phyloP scores from a whole-genome alignment of 2,113 vertebrate genomes.

The Anguilla japonica region DNA sequence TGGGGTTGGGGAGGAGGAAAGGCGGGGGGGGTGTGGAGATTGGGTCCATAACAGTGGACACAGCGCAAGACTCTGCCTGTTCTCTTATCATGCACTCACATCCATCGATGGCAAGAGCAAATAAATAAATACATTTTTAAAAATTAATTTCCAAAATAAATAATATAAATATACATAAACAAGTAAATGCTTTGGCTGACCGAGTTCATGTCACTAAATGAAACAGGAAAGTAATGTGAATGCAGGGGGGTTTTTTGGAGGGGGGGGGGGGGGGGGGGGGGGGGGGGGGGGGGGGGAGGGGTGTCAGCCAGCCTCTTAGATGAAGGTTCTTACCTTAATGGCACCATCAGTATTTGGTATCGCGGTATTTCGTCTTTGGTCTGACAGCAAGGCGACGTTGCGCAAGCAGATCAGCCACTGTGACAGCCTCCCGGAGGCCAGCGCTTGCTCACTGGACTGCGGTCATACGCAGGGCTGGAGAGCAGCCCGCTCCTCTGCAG shows the following conservation, averaged over 20 bases:
- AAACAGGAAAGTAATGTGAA: neutral
- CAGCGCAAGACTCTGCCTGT: neutral
- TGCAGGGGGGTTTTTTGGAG: neutral
- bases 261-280: too few species aligned
- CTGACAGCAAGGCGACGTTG: neutral
- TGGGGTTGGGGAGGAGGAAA: too few species aligned
- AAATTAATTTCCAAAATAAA: neutral
- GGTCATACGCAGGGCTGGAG: neutral
- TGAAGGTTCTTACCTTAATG: neutral
- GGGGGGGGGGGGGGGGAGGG: too few species aligned
- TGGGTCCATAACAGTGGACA: constrained; percentile 8
- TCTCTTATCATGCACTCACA: too few species aligned
- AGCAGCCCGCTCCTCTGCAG: neutral
- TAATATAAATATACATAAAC: neutral
- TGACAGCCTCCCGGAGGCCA: neutral
- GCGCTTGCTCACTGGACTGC: too few species aligned
- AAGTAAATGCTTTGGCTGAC: neutral
- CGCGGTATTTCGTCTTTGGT: neutral
- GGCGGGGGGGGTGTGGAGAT: neutral
- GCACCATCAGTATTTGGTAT: neutral
- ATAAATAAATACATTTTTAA: too few species aligned
- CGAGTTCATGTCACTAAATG: neutral
- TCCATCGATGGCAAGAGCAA: neutral
- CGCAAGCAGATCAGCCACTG: neutral
- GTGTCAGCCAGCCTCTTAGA: neutral